These are phyloP conservation scores for Synaphobranchus kaupii DNA, from an alignment of 2,797 vertebrate species.

Conservation along the genomic window DNA sequence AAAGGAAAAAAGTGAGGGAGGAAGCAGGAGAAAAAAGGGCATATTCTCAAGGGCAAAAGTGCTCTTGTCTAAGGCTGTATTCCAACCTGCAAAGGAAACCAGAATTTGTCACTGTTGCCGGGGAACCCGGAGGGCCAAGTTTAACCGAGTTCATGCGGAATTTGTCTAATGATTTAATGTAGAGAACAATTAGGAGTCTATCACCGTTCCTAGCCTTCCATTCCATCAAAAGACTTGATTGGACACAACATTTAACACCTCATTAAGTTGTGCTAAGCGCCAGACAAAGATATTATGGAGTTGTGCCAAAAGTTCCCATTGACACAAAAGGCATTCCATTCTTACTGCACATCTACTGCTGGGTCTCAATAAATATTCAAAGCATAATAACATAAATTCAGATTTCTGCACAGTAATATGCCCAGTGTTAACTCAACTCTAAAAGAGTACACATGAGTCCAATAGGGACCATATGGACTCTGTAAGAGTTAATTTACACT, in stretches of 20 bases:
- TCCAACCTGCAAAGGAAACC: background rate
- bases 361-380: background rate
- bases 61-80: background rate
- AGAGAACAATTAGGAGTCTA: slow-evolving; percentile 1
- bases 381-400: background rate
- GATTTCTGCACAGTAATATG: background rate
- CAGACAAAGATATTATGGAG: slow-evolving; percentile 15
- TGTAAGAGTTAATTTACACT: background rate
- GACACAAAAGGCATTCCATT: background rate
- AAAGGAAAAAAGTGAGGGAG: background rate
- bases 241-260: slow-evolving; percentile 34
- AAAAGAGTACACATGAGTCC: too few relatives aligned
- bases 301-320: slow-evolving; percentile 11
- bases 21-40: slow-evolving; percentile 2
- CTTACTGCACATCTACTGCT: background rate
- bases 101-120: background rate
- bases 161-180: slow-evolving; percentile 17
- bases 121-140: background rate
- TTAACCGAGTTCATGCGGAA: slow-evolving; percentile 3
- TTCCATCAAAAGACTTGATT: slow-evolving; percentile 29
- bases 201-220: slow-evolving; percentile 17
- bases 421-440: too few relatives aligned
- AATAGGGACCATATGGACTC: background rate
- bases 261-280: slow-evolving; percentile 28
- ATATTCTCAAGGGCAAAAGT: slow-evolving; percentile 8